A percentile compares a stretch with the other conserved stretches of the same genome.
Evolutionary conservation across 2,888 invertebrate species (phyloP).

Genomic region (Erebia palarica): DNA sequence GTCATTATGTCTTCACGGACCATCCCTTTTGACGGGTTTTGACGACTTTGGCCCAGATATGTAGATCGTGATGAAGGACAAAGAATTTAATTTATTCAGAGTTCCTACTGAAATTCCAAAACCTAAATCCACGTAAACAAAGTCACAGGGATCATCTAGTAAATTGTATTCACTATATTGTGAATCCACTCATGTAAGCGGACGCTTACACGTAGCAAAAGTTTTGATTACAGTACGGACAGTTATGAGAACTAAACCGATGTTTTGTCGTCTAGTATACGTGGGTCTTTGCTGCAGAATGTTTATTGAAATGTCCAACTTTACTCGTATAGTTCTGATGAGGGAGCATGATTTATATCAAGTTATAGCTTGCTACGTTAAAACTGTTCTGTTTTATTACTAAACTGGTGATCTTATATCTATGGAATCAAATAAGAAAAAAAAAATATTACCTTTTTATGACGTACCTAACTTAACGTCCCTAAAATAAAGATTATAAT

Average conservation of each 20-base stretch:
- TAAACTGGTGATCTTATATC: no score
- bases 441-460: no score
- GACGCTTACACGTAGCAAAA: neutral
- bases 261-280: slow-evolving; percentile 5
- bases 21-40: no score
- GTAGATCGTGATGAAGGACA: no score
- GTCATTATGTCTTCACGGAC: no score
- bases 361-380: neutral
- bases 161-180: neutral
- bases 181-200: neutral
- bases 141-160: neutral
- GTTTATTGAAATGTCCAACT: neutral
- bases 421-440: no score
- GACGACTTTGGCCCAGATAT: no score
- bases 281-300: neutral
- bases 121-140: no score
- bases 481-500: no score
- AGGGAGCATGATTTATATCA: neutral
- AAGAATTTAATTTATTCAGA: no score
- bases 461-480: no score
- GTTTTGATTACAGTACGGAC: slow-evolving; percentile 5
- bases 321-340: neutral
- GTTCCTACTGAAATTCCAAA: no score
- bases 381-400: neutral
- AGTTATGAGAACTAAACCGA: neutral